A percentile compares a stretch with the other conserved stretches of the same genome.
Evolutionary conservation across 64 coral and sea anemone species (phyloP).

Genomic region (Exaiptasia diaphana): DNA sequence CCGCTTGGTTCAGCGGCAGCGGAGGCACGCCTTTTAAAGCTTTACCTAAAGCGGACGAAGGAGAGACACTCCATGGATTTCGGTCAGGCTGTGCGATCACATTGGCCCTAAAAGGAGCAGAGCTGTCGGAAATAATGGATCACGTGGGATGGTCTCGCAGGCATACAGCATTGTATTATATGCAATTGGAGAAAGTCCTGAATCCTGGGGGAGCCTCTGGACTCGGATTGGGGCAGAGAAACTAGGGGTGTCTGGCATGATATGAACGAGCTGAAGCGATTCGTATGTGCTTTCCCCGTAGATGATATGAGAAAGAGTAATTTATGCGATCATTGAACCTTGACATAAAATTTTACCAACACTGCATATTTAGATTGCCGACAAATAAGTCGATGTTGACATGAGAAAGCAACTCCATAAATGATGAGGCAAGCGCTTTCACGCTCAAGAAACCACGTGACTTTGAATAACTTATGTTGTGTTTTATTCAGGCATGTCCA

Average conservation of each 20-base stretch:
- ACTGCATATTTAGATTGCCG: too few relatives aligned
- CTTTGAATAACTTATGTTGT: too few relatives aligned
- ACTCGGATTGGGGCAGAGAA: background rate
- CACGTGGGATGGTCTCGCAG: slow-evolving; percentile 10
- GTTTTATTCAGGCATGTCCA: too few relatives aligned
- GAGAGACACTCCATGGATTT: slow-evolving; percentile 7
- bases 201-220: slow-evolving; percentile 14
- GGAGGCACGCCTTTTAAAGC: background rate
- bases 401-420: too few relatives aligned
- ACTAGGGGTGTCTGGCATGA: background rate
- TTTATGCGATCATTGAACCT: too few relatives aligned
- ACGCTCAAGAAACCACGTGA: too few relatives aligned
- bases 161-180: slow-evolving; percentile 15
- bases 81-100: slow-evolving; percentile 21
- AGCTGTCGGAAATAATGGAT: slow-evolving; percentile 18
- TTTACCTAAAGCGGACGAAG: background rate
- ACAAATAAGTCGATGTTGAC: too few relatives aligned
- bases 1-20: background rate
- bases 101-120: background rate
- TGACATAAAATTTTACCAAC: too few relatives aligned
- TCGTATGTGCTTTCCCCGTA: slow-evolving; percentile 8
- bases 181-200: slow-evolving; percentile 12
- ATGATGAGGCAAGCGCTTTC: too few relatives aligned
- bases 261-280: slow-evolving; percentile 25
- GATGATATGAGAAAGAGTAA: background rate